Evolutionary conservation across 1,140 invertebrate genomes (phyloP).

Genomic region (Dreissena polymorpha): DNA sequence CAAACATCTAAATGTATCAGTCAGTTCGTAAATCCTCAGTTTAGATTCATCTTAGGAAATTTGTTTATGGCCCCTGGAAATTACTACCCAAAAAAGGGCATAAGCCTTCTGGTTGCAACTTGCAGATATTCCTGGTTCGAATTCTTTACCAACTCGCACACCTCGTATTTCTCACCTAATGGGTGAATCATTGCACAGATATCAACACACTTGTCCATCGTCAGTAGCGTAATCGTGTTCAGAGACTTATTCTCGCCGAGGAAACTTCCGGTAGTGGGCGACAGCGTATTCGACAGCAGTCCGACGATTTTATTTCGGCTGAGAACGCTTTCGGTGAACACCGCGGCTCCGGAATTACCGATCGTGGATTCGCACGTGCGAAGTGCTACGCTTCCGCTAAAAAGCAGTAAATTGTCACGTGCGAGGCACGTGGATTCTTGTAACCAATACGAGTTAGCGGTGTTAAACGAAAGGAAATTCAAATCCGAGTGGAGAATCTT

Average conservation of each 20-base stretch:
- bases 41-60: no score
- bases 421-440: conserved; percentile 60
- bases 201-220: conserved; percentile 64
- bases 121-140: conserved; percentile 22
- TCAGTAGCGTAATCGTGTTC: conserved; percentile 64
- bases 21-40: no score
- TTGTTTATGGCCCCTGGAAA: background rate
- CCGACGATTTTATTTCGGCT: conserved; percentile 65
- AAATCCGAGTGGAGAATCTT: conserved; percentile 60
- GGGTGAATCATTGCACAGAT: conserved; percentile 66
- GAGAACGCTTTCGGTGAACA: conserved; percentile 60
- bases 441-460: conserved; percentile 45
- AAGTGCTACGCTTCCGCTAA: conserved; percentile 64
- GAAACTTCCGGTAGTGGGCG: conserved; percentile 12
- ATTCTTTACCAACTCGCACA: conserved; percentile 50
- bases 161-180: conserved; percentile 57
- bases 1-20: no score
- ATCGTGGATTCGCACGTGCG: conserved; percentile 64
- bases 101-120: conserved; percentile 23
- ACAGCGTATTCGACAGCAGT: conserved; percentile 64
- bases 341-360: conserved; percentile 69
- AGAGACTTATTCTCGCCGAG: conserved; percentile 26
- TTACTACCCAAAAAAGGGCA: conserved; percentile 43
- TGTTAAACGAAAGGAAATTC: conserved; percentile 65
- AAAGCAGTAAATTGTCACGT: conserved; percentile 53